phyloP scores from a whole-genome alignment of 2,888 invertebrate species.

The Netelia inedita region DNA sequence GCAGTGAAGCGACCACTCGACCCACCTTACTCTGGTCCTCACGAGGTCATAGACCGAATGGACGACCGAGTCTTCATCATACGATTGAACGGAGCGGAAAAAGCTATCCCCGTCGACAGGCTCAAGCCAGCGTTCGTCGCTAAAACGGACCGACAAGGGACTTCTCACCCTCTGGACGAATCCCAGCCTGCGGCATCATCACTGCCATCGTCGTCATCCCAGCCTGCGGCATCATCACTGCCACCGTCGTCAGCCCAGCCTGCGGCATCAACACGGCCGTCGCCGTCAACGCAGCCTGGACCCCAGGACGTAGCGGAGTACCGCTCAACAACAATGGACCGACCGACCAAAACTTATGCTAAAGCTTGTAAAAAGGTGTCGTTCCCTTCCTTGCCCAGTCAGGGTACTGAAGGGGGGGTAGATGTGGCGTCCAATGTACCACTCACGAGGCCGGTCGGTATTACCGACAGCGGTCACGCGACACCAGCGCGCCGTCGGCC shows the following conservation, averaged over 20 bases:
- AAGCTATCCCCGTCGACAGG: conserved; percentile 40
- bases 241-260: not conserved
- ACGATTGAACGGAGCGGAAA: conserved; percentile 38
- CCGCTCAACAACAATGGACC: conserved; percentile 4
- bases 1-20: no score
- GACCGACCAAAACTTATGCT: not conserved
- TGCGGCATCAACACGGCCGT: not conserved
- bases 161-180: no score
- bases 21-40: no score
- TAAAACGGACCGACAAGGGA: no score
- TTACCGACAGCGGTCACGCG: not conserved
- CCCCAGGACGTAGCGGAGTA: not conserved
- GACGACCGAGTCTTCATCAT: conserved; percentile 56
- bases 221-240: conserved; percentile 29
- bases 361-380: not conserved
- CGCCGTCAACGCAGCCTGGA: not conserved
- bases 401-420: not conserved
- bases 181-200: no score
- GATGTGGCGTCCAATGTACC: not conserved
- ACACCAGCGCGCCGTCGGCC: no score
- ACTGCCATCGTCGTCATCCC: no score
- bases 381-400: conserved; percentile 16
- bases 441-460: not conserved
- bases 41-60: no score
- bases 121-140: no score